These are phyloP conservation scores for Lepeophtheirus salmonis DNA, from an alignment of 1,140 invertebrate genomes.

Conservation along the genomic window DNA sequence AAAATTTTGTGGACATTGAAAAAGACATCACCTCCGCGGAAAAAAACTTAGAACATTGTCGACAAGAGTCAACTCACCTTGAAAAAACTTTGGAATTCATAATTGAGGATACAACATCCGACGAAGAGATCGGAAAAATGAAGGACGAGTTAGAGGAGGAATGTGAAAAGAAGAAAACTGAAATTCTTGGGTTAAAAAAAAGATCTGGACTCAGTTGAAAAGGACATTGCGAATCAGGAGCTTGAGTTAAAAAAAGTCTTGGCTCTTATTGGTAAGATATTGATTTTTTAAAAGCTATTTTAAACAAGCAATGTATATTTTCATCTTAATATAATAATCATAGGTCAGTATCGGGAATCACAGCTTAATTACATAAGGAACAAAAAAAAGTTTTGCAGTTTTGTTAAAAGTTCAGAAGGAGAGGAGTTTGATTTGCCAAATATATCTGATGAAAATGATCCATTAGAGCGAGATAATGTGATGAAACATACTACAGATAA, in stretches of 20 bases:
- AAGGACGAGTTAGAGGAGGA: slow-evolving; percentile 10
- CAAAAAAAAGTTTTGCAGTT: background rate
- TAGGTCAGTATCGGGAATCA: background rate
- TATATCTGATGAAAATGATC: background rate
- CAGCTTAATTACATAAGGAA: background rate
- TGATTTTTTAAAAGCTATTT: background rate
- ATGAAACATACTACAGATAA: background rate
- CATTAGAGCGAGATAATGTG: background rate
- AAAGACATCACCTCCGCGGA: slow-evolving; percentile 15
- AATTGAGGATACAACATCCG: background rate
- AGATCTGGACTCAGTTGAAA: background rate
- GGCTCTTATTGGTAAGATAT: background rate
- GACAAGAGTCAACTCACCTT: background rate
- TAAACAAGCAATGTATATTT: background rate
- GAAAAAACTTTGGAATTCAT: background rate
- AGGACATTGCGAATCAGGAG: background rate
- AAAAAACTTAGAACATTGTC: slow-evolving; percentile 12
- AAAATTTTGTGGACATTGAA: slow-evolving; percentile 21
- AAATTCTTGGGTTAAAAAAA: background rate
- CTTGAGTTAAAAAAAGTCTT: background rate
- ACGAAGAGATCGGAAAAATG: background rate
- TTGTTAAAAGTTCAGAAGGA: background rate
- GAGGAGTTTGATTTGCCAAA: background rate
- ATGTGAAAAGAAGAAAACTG: background rate
- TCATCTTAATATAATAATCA: background rate